Evolutionary conservation across 1,140 invertebrate genomes (phyloP).

Genomic region (Stegodyphus mimosarum): DNA sequence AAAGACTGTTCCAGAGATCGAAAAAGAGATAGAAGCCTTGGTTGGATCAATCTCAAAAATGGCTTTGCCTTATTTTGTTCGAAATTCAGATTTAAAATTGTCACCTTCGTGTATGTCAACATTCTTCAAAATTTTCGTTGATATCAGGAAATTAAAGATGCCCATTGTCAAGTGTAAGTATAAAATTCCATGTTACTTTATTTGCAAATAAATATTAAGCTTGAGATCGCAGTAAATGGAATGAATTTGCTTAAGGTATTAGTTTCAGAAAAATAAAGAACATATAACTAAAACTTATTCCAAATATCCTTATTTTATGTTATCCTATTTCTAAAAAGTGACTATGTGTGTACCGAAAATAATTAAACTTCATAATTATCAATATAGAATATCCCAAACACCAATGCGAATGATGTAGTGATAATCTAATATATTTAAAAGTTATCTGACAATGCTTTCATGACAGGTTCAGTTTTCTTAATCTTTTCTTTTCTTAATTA

Average conservation of each 20-base stretch:
- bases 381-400: too few relatives aligned
- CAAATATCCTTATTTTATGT: too few relatives aligned
- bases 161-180: slow-evolving; percentile 40
- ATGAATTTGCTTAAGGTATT: neutral
- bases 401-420: too few relatives aligned
- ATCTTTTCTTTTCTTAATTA: too few relatives aligned
- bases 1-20: slow-evolving; percentile 30
- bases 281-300: too few relatives aligned
- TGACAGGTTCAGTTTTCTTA: too few relatives aligned
- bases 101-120: slow-evolving; percentile 31
- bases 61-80: slow-evolving; percentile 28
- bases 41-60: slow-evolving; percentile 19
- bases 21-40: slow-evolving; percentile 20
- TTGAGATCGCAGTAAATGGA: neutral
- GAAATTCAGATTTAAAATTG: slow-evolving; percentile 36
- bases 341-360: too few relatives aligned
- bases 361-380: too few relatives aligned
- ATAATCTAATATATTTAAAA: too few relatives aligned
- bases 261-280: neutral
- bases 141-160: slow-evolving; percentile 28
- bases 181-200: neutral
- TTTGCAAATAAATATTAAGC: neutral
- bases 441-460: too few relatives aligned
- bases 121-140: slow-evolving; percentile 32
- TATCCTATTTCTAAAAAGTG: too few relatives aligned